A percentile compares a stretch with the other conserved stretches of the same genome.
These are phyloP conservation scores for Pseudomyrmex gracilis DNA, from an alignment of 1,140 invertebrate genomes.

Conservation along the genomic window DNA sequence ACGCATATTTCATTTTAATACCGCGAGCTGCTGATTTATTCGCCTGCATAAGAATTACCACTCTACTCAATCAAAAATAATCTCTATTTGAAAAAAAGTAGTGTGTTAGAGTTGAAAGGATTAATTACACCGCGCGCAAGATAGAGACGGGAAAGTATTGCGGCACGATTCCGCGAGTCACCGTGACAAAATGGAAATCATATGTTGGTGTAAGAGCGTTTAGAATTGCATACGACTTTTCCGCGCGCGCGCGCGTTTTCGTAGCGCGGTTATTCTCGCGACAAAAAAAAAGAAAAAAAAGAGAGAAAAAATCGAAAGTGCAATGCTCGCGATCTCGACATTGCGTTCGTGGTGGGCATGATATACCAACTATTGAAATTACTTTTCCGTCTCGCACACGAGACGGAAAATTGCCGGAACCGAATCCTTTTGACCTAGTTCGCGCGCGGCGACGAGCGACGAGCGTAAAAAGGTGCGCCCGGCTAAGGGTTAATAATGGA, in stretches of 20 bases:
- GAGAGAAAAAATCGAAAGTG: constrained; percentile 20
- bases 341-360: neutral
- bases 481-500: constrained; percentile 59
- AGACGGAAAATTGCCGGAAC: constrained; percentile 19
- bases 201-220: neutral
- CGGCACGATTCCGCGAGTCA: neutral
- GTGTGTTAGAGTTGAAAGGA: neutral
- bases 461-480: constrained; percentile 27
- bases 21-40: neutral
- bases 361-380: constrained; percentile 28
- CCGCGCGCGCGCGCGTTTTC: neutral
- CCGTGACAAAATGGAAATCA: constrained; percentile 25
- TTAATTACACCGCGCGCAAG: constrained; percentile 4
- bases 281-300: too few species aligned
- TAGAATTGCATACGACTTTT: constrained; percentile 31
- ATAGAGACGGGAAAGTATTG: constrained; percentile 7
- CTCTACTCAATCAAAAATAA: constrained; percentile 8
- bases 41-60: neutral
- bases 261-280: neutral
- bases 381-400: neutral
- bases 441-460: neutral
- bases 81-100: neutral
- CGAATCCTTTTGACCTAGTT: constrained; percentile 53
- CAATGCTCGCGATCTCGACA: neutral
- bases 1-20: constrained; percentile 20